These are phyloP conservation scores for Passerina amoena DNA, from an alignment of 2,113 vertebrate species.

Conservation along the genomic window DNA sequence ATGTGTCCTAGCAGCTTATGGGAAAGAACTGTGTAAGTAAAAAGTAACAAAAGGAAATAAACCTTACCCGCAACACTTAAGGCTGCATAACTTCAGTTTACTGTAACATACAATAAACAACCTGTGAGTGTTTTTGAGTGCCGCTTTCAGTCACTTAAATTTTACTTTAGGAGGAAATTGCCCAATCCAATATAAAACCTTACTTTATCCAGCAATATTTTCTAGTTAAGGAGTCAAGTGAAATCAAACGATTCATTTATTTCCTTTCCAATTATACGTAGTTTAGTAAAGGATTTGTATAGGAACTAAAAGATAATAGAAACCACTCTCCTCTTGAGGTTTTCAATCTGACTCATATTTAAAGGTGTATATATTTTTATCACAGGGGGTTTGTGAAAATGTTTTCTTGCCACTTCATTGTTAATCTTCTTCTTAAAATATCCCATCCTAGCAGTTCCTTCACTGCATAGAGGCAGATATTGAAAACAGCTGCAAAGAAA, in stretches of 20 bases:
- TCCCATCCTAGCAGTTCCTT: neutral
- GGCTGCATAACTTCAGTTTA: neutral
- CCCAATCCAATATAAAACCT: neutral
- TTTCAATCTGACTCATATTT: neutral
- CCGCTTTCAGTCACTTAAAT: neutral
- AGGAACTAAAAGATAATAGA: neutral
- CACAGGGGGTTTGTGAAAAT: neutral
- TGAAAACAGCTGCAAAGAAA: neutral
- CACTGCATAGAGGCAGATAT: neutral
- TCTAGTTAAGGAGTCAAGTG: neutral
- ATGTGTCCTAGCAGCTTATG: neutral
- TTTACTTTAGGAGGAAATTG: neutral
- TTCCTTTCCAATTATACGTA: neutral
- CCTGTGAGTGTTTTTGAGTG: neutral
- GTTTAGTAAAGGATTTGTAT: accelerated
- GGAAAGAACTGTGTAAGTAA: neutral
- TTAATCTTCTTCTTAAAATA: neutral
- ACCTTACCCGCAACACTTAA: neutral
- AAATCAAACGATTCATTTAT: neutral
- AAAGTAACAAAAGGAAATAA: neutral
- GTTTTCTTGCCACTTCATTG: neutral
- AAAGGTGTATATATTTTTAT: neutral
- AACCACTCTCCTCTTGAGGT: neutral
- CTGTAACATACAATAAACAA: neutral
- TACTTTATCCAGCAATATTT: neutral